Conservation (phyloP, 2,797 vertebrate species). For the Syngnathus rostellatus region DNA sequence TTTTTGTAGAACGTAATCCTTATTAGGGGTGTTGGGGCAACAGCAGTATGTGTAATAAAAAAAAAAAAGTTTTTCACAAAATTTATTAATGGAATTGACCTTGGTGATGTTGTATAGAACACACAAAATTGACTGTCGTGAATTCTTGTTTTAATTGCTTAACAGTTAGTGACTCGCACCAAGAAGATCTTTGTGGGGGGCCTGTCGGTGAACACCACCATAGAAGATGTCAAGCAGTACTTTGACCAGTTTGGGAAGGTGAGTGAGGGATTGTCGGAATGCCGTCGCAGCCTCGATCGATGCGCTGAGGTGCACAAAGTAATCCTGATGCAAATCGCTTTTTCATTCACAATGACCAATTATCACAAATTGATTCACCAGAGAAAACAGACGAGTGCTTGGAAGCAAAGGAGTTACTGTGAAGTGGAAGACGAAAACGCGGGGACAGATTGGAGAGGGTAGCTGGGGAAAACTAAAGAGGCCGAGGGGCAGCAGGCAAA, state of each 20-base stretch:
- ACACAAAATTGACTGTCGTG: neutral
- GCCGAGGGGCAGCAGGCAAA: constrained; percentile 43
- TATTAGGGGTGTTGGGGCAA: too few relatives aligned
- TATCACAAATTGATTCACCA: neutral
- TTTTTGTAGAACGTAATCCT: neutral
- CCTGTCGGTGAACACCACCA: constrained; percentile 94
- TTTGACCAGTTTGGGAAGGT: constrained; percentile 99
- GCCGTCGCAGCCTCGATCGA: neutral
- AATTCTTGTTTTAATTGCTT: constrained; percentile 10
- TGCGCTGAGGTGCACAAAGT: neutral
- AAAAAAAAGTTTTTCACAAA: neutral
- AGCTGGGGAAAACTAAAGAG: constrained; percentile 47
- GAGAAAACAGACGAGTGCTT: neutral
- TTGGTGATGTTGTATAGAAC: neutral
- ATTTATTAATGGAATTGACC: neutral
- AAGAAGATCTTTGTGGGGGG: constrained; percentile 99
- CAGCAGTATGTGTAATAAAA: too few relatives aligned
- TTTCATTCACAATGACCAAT: neutral
- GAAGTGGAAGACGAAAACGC: constrained; percentile 28
- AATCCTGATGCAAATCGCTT: neutral
- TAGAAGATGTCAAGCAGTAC: constrained; percentile 97
- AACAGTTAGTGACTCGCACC: constrained; percentile 95
- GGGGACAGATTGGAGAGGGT: constrained; percentile 29
- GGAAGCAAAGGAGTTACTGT: constrained; percentile 51
- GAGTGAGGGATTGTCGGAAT: constrained; percentile 52